These are phyloP conservation scores for Peromyscus leucopus DNA, from an alignment of 2,113 vertebrate species.

Conservation along the genomic window DNA sequence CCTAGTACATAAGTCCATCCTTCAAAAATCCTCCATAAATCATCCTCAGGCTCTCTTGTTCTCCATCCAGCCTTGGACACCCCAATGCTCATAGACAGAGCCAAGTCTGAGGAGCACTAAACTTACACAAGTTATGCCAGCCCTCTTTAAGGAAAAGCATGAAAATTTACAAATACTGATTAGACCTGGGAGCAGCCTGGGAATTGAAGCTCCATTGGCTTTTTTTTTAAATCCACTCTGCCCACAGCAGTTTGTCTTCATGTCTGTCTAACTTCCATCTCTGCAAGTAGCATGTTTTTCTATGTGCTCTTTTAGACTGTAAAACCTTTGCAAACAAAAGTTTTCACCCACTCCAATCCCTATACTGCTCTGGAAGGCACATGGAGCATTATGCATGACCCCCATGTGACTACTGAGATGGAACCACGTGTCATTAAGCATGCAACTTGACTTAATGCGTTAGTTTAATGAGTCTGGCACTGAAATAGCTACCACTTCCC, in stretches of 20 bases:
- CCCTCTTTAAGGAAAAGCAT: neutral
- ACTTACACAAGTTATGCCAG: fast-evolving
- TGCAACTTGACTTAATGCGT: neutral
- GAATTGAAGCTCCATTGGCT: neutral
- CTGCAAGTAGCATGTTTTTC: neutral
- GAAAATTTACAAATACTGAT: neutral
- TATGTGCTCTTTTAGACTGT: neutral
- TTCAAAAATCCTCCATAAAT: neutral
- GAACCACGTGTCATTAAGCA: neutral
- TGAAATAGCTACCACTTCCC: neutral
- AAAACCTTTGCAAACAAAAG: neutral
- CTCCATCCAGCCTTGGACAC: neutral
- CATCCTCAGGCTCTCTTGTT: neutral
- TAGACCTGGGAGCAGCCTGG: neutral
- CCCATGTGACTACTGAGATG: neutral
- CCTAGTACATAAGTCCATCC: neutral
- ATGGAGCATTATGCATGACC: neutral
- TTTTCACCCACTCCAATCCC: neutral
- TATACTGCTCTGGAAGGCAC: neutral
- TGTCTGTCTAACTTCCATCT: neutral
- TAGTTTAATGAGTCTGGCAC: neutral
- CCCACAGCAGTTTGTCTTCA: neutral
- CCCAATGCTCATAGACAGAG: neutral
- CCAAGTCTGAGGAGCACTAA: neutral
- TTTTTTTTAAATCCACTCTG: neutral